phyloP scores from a whole-genome alignment of 2,113 vertebrate genomes.

The Barbus barbus region DNA sequence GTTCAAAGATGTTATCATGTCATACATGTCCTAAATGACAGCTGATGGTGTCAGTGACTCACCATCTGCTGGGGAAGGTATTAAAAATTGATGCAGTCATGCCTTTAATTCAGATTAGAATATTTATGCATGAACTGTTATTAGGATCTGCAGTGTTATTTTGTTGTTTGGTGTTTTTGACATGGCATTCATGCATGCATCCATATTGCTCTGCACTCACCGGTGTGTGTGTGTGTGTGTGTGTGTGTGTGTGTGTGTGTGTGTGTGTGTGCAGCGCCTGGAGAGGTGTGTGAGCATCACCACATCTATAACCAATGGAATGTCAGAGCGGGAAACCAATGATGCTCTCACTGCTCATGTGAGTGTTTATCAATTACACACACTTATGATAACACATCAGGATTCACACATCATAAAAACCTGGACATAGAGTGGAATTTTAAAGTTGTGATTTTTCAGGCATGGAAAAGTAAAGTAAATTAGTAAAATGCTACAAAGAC shows the following conservation, averaged over 20 bases:
- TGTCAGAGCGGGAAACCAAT: conserved; percentile 92
- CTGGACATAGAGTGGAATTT: neutral
- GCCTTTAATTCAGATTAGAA: neutral
- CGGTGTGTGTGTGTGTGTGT: neutral
- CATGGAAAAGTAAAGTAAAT: too few relatives aligned
- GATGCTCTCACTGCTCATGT: conserved; percentile 92
- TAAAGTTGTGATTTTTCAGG: too few relatives aligned
- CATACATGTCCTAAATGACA: conserved; percentile 1
- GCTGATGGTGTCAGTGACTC: conserved; percentile 9
- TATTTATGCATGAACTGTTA: neutral
- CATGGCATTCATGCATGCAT: neutral
- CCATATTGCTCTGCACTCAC: neutral
- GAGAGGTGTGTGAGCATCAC: conserved; percentile 87
- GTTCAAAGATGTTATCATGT: neutral
- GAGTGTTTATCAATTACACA: conserved; percentile 61
- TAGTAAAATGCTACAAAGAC: too few relatives aligned
- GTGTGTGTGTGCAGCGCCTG: conserved; percentile 74
- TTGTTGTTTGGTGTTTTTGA: neutral
- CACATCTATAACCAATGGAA: conserved; percentile 81
- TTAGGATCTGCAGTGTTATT: neutral
- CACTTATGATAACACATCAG: neutral
- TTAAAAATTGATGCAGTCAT: neutral
- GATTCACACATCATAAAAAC: neutral
- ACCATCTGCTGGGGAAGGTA: neutral
- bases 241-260: conserved; percentile 17